phyloP scores from a whole-genome alignment of 2,797 vertebrate species.

The Gorsachius magnificus region DNA sequence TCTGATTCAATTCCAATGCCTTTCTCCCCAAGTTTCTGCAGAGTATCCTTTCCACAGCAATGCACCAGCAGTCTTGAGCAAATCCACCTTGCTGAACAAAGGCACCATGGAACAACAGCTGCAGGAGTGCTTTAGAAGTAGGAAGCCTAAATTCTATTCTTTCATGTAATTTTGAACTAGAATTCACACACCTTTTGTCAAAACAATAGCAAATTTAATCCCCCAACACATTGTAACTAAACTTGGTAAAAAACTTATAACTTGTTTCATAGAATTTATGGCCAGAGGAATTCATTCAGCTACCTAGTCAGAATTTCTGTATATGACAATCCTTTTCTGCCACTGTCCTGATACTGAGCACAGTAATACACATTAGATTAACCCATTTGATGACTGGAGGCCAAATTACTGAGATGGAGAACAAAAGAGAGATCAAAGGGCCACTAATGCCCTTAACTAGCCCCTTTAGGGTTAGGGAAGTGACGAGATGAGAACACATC shows the following conservation, averaged over 20 bases:
- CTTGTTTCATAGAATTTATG: background rate
- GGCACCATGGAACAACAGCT: background rate
- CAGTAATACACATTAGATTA: background rate
- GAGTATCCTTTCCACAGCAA: background rate
- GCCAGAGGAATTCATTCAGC: background rate
- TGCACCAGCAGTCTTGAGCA: background rate
- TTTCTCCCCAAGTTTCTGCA: background rate
- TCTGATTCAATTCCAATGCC: background rate
- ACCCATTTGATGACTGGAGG: background rate
- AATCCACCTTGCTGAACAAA: background rate
- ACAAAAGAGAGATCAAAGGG: slow-evolving; percentile 42
- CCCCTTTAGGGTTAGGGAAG: slow-evolving; percentile 28
- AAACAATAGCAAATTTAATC: background rate
- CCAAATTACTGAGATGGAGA: background rate
- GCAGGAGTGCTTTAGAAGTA: background rate
- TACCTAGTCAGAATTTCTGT: background rate
- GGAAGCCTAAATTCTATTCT: background rate
- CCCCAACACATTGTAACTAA: background rate
- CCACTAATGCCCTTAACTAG: slow-evolving; percentile 25
- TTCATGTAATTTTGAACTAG: background rate
- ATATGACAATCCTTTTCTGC: background rate
- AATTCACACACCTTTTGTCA: background rate
- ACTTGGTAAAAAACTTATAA: background rate
- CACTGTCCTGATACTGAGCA: background rate
- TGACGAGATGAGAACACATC: background rate